phyloP scores from a whole-genome alignment of 2,113 vertebrate species.

The Pantherophis guttatus region DNA sequence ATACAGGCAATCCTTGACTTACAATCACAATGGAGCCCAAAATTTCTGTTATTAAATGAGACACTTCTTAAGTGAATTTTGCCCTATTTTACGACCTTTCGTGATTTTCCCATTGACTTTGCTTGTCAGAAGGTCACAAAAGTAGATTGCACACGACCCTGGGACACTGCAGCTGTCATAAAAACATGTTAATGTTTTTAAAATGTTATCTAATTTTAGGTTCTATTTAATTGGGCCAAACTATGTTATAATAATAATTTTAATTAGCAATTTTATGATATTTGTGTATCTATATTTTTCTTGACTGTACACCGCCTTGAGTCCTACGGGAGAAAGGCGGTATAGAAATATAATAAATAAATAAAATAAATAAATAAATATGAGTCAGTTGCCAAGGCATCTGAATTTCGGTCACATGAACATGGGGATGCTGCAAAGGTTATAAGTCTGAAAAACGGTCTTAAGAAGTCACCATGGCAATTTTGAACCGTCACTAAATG shows the following conservation, averaged over 20 bases:
- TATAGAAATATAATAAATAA: too few relatives aligned
- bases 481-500: neutral
- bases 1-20: neutral
- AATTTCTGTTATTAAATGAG: neutral
- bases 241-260: too few relatives aligned
- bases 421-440: neutral
- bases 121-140: neutral
- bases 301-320: too few relatives aligned
- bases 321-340: too few relatives aligned
- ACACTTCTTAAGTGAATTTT: neutral
- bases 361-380: neutral
- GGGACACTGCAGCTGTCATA: neutral
- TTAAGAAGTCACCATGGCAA: neutral
- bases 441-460: neutral
- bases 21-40: neutral
- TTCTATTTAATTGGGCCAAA: too few relatives aligned
- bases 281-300: too few relatives aligned
- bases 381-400: neutral
- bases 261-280: too few relatives aligned
- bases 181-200: too few relatives aligned
- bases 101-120: neutral
- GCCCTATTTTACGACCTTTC: too few relatives aligned
- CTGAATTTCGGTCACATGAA: neutral
- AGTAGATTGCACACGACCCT: neutral
- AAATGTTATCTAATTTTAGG: too few relatives aligned